These are phyloP conservation scores for Sitta carolinensis DNA, from an alignment of 2,797 vertebrate species.

Conservation along the genomic window DNA sequence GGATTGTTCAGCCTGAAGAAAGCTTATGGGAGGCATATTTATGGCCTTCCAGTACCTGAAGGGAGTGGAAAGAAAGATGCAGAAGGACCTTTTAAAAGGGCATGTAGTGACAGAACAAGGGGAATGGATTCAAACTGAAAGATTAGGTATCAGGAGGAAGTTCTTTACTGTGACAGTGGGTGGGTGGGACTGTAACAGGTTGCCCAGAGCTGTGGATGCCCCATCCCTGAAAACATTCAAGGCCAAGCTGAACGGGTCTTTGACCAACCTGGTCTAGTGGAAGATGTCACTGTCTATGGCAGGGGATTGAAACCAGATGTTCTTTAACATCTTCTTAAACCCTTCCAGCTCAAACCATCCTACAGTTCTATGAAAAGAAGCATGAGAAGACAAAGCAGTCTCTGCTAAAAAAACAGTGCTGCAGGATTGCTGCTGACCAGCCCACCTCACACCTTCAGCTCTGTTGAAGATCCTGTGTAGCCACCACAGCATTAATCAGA, in stretches of 20 bases:
- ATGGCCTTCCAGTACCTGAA: background rate
- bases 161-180: background rate
- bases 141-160: background rate
- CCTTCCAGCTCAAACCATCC: background rate
- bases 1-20: background rate
- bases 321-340: background rate
- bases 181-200: background rate
- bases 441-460: fast-evolving
- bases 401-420: background rate
- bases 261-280: background rate
- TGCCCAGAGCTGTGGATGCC: background rate
- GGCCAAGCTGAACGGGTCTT: background rate
- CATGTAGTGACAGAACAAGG: background rate
- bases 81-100: background rate
- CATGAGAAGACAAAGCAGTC: background rate
- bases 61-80: background rate
- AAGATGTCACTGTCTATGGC: background rate
- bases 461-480: background rate
- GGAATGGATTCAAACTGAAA: background rate
- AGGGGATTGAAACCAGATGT: background rate
- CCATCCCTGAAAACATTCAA: background rate
- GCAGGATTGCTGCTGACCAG: fast-evolving
- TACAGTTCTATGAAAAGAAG: background rate
- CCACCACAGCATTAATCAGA: background rate
- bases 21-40: background rate